Evolutionary conservation across 1,140 invertebrate species (phyloP), one percentile per base, ranked within the genome.

Genomic region (Drosophila pseudoananassae): DNA sequence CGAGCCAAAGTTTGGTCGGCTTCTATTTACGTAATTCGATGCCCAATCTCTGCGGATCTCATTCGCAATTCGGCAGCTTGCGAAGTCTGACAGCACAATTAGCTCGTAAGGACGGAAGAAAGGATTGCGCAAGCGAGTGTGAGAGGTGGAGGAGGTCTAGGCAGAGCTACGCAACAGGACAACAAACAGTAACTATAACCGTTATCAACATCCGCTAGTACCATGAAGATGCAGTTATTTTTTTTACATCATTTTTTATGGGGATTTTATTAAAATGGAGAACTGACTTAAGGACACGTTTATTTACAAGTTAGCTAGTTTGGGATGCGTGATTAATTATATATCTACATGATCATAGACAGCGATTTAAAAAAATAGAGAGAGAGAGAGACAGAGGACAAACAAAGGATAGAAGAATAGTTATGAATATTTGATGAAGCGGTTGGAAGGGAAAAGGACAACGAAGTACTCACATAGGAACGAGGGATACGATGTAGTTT

Each of bases 11-110:
- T 75, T 74, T 74, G 74, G 73, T 58, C 31, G 27, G 15, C 38
- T 72, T 63, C 66, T 69, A 50, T 64, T 50, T 50, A 43, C 14
- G 40, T 43, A 17, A 54, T 55, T 54, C 46, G 14, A 43, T 43
- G 3, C 12, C 33, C 33, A 63, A 27, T 47, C 31, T 33, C 43
- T 38, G 27, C 25, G 51, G n/a, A 33, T 69, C 63, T 61, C 17
- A 29, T 46, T 56, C 17, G 36, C 25, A 23, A 38, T 59, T 78
- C 46, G 63, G 33, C 31, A 47, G 10, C 54, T 70, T 64, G 20
- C 20, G 20, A 20, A 46, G 78, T 61, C 74, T 82, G 74, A 70
- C 77, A 79, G 71, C 31, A 79, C 76, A 79, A 79, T 80, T 79
- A 80, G 77, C 53, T 50, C 20, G 36, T 55, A 68, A 64, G 55